Percentiles rank a stretch among this genome's conserved stretches.
Evolutionary conservation across 2,888 invertebrate species (phyloP).

Genomic region (Vannuccia rotundouncinata): DNA sequence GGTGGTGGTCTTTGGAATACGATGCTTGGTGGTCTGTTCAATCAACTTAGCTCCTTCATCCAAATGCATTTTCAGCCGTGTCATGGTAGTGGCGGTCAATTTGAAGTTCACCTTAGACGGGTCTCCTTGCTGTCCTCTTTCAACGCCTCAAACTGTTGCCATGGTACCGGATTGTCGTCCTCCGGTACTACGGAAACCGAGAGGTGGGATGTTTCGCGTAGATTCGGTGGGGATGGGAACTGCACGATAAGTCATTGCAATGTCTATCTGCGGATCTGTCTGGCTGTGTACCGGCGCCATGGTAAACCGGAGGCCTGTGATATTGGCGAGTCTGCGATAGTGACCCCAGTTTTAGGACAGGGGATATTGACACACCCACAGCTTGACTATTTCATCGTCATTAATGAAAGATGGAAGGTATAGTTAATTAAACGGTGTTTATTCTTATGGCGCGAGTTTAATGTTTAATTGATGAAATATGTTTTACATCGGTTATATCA

Average conservation of each 20-base stretch:
- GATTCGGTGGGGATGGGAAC: neutral
- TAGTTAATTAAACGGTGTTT: neutral
- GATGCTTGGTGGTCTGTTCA: too few relatives aligned
- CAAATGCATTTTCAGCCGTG: too few relatives aligned
- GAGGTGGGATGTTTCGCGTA: too few relatives aligned
- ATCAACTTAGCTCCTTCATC: too few relatives aligned
- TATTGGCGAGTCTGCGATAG: conserved; percentile 1
- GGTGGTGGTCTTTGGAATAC: too few relatives aligned
- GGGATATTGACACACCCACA: neutral
- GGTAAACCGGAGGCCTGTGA: neutral
- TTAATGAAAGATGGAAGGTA: conserved; percentile 27
- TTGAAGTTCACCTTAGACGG: neutral
- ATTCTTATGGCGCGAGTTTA: too few relatives aligned
- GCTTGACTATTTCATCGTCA: neutral
- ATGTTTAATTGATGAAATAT: too few relatives aligned
- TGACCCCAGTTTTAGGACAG: conserved; percentile 10
- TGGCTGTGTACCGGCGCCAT: conserved; percentile 2
- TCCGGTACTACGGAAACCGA: too few relatives aligned
- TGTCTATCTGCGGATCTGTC: conserved; percentile 5
- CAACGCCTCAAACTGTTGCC: neutral
- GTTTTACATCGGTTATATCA: too few relatives aligned
- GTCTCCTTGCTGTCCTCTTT: neutral
- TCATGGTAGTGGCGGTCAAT: neutral
- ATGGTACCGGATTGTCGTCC: neutral
- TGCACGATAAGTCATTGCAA: neutral